phyloP scores from a whole-genome alignment of 2,797 vertebrate genomes.

The Acipenser oxyrinchus region DNA sequence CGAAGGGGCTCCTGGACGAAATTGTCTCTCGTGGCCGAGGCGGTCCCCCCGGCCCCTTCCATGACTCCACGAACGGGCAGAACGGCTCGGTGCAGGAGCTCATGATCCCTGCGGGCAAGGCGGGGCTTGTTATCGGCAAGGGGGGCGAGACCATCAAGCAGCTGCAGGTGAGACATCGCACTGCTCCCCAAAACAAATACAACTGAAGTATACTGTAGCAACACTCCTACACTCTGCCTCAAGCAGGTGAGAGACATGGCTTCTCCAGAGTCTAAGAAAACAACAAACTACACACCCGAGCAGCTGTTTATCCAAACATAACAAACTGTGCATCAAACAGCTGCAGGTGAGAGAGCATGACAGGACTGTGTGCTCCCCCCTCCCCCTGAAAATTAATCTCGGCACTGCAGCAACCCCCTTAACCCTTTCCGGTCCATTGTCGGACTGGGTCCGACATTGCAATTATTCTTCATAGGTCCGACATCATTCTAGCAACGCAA shows the following conservation, averaged over 20 bases:
- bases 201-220: too few species aligned
- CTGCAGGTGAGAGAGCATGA: background rate
- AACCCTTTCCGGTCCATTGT: too few species aligned
- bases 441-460: too few species aligned
- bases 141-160: slow-evolving; percentile 92
- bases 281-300: background rate
- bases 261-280: background rate
- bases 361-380: background rate
- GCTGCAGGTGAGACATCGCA: slow-evolving; percentile 69
- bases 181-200: background rate
- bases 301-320: background rate
- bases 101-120: slow-evolving; percentile 76
- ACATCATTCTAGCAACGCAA: too few species aligned
- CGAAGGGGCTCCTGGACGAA: slow-evolving; percentile 82
- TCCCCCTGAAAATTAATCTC: background rate
- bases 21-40: slow-evolving; percentile 83
- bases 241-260: background rate
- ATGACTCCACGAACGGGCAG: slow-evolving; percentile 76
- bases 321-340: background rate
- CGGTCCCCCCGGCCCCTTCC: slow-evolving; percentile 68
- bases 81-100: slow-evolving; percentile 86
- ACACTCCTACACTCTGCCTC: too few species aligned
- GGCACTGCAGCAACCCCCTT: too few species aligned
- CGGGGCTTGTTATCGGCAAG: slow-evolving; percentile 87
- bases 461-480: too few species aligned